A percentile compares a stretch with the other conserved stretches of the same genome.
Evolutionary conservation across 1,140 invertebrate species (phyloP).

Genomic region (Sweltsa coloradensis): DNA sequence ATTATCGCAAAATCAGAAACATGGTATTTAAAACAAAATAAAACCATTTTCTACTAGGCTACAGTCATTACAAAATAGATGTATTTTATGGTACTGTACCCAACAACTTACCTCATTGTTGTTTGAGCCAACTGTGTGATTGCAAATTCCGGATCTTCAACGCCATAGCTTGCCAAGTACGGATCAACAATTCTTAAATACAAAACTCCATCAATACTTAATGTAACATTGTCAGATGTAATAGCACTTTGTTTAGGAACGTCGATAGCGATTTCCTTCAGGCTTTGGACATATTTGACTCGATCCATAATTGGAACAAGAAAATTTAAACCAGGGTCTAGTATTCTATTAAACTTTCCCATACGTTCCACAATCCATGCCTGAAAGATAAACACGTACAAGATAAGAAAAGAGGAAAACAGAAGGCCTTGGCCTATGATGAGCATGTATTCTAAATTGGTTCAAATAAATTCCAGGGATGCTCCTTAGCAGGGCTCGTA

Average conservation of each 20-base stretch:
- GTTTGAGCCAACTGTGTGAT: slow-evolving; percentile 98
- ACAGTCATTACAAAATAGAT: slow-evolving; percentile 95
- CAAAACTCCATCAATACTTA: slow-evolving; percentile 93
- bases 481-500: too few relatives aligned
- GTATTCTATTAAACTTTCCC: slow-evolving; percentile 89
- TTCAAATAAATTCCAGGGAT: too few relatives aligned
- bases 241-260: slow-evolving; percentile 98
- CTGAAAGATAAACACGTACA: slow-evolving; percentile 42
- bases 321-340: slow-evolving; percentile 91
- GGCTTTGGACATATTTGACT: slow-evolving; percentile 95
- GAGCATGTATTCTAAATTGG: too few relatives aligned
- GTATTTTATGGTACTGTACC: slow-evolving; percentile 92
- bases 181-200: slow-evolving; percentile 90
- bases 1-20: too few relatives aligned
- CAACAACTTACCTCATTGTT: slow-evolving; percentile 96
- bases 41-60: too few relatives aligned
- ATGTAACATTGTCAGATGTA: slow-evolving; percentile 78
- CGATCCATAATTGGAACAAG: slow-evolving; percentile 84
- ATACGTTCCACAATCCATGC: slow-evolving; percentile 98
- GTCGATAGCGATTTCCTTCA: slow-evolving; percentile 99
- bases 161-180: slow-evolving; percentile 90
- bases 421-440: too few relatives aligned
- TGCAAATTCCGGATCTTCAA: slow-evolving; percentile 98
- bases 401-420: too few relatives aligned
- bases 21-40: too few relatives aligned